Percentiles rank a stretch among this genome's conserved stretches.
phyloP scores from a whole-genome alignment of 2,113 vertebrate species.

The Pelobates fuscus region DNA sequence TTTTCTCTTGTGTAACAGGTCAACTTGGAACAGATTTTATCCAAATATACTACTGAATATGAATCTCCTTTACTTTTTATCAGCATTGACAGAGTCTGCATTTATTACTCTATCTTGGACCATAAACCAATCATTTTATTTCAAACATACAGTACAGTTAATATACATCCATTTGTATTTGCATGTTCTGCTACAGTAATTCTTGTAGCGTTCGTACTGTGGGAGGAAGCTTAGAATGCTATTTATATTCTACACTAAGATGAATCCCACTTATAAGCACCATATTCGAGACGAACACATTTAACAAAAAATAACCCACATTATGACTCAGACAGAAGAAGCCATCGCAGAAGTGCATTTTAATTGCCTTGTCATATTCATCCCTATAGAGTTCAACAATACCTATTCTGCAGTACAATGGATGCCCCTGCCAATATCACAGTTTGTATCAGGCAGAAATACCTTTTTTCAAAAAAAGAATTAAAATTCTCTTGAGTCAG shows the following conservation, averaged over 20 bases:
- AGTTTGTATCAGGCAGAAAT: constrained; percentile 11
- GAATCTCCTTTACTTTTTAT: neutral
- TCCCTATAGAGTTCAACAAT: constrained; percentile 19
- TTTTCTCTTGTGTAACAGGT: no score
- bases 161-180: neutral
- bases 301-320: constrained; percentile 32
- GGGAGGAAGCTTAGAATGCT: neutral
- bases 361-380: constrained; percentile 49
- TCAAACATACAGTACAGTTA: neutral
- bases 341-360: constrained; percentile 34
- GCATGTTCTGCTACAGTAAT: constrained; percentile 1
- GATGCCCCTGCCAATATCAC: constrained; percentile 14
- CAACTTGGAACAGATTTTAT: no score
- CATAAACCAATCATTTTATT: neutral
- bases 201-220: constrained; percentile 8
- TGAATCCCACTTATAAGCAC: constrained; percentile 34
- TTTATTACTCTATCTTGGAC: neutral
- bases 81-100: neutral
- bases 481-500: neutral
- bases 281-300: constrained; percentile 28
- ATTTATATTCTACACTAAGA: constrained; percentile 31
- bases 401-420: constrained; percentile 22
- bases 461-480: neutral
- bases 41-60: no score
- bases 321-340: constrained; percentile 42